Conservation (phyloP, 1,140 invertebrate genomes). For the Tetragnatha versicolor region DNA sequence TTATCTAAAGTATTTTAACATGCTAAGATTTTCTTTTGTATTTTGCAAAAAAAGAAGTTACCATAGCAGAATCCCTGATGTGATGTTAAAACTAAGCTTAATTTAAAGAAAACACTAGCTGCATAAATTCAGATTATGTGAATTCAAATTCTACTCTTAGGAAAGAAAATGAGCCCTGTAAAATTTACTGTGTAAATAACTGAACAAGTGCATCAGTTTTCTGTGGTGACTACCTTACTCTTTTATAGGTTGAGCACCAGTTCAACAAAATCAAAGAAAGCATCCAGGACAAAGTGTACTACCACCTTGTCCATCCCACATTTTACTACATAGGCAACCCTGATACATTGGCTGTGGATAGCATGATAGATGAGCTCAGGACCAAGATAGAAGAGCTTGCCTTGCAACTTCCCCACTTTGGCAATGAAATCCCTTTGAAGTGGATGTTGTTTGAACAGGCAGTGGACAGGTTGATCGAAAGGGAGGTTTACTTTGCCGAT, state of each 20-base stretch:
- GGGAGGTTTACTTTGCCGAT: constrained; percentile 62
- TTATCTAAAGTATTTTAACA: too few species aligned
- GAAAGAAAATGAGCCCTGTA: too few species aligned
- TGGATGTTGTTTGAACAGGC: constrained; percentile 66
- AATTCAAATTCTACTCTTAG: too few species aligned
- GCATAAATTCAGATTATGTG: too few species aligned
- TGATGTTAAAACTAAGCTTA: too few species aligned
- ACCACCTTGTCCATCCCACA: constrained; percentile 34
- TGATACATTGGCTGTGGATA: constrained; percentile 28
- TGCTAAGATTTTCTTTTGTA: too few species aligned
- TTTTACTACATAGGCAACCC: constrained; percentile 40
- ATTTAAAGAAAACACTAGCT: too few species aligned
- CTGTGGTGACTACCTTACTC: too few species aligned
- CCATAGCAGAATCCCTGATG: too few species aligned
- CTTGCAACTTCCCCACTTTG: constrained; percentile 63
- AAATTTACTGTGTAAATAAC: too few species aligned
- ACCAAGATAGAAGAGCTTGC: constrained; percentile 61
- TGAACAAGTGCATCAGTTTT: too few species aligned
- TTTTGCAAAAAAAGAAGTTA: too few species aligned
- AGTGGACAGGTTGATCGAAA: constrained; percentile 61
- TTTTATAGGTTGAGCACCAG: constrained; percentile 40
- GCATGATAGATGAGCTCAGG: constrained; percentile 60
- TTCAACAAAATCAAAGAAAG: constrained; percentile 55
- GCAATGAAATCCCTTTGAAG: constrained; percentile 64
- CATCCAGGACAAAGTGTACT: constrained; percentile 40